Percentiles rank a stretch among this genome's conserved stretches.
phyloP scores from a whole-genome alignment of 2,888 invertebrate genomes.

The Panorpa germanica region DNA sequence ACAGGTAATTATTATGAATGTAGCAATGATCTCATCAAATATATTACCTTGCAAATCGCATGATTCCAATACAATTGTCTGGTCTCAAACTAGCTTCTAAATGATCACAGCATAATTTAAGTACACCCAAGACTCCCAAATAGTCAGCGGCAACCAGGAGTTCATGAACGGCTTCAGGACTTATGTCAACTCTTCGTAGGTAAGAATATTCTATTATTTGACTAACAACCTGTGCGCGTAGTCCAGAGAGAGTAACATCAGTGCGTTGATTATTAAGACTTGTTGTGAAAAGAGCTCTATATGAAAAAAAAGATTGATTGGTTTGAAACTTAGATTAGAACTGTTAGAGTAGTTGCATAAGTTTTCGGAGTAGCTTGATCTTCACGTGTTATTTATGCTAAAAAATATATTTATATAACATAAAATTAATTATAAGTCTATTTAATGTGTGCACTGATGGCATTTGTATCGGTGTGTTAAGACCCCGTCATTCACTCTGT shows the following conservation, averaged over 20 bases:
- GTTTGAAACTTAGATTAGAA: background rate
- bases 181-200: slow-evolving; percentile 55
- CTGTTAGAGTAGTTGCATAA: background rate
- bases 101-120: slow-evolving; percentile 63
- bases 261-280: slow-evolving; percentile 48
- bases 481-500: no score
- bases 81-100: slow-evolving; percentile 46
- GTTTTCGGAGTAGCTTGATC: no score
- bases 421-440: no score
- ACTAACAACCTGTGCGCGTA: slow-evolving; percentile 57
- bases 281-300: slow-evolving; percentile 67
- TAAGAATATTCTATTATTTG: slow-evolving; percentile 73
- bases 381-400: no score
- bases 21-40: background rate
- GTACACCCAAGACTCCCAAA: slow-evolving; percentile 63
- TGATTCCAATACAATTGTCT: slow-evolving; percentile 67
- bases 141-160: slow-evolving; percentile 76
- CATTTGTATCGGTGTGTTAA: no score
- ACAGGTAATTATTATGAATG: background rate
- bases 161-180: slow-evolving; percentile 59
- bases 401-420: no score
- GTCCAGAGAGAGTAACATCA: slow-evolving; percentile 56
- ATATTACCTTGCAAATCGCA: slow-evolving; percentile 55
- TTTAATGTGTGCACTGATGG: no score
- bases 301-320: slow-evolving; percentile 11